These are phyloP conservation scores for Cyphomyrus discorhynchus DNA, from an alignment of 2,113 vertebrate genomes.

Conservation along the genomic window DNA sequence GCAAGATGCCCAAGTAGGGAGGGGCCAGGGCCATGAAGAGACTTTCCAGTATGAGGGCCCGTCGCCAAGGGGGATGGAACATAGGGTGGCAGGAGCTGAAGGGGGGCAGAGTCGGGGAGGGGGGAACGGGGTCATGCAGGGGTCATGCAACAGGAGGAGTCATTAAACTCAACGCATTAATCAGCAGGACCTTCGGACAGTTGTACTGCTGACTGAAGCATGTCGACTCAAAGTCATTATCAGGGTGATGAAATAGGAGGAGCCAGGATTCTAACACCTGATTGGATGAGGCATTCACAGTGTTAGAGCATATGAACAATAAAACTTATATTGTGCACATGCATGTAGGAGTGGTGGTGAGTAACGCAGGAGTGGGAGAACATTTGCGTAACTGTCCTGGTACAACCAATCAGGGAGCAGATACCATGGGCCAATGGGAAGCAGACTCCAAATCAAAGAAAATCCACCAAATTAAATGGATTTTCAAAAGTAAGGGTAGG, in stretches of 20 bases:
- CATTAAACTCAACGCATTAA: not conserved
- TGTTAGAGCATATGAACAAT: not conserved
- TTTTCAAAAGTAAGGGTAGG: constrained; percentile 35
- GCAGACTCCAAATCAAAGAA: constrained; percentile 40
- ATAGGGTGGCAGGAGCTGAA: not conserved
- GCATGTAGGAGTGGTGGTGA: not conserved
- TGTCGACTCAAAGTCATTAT: no score
- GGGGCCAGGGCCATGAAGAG: not conserved
- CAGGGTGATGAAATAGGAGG: not conserved
- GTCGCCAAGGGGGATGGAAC: not conserved
- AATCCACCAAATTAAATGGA: constrained; percentile 43
- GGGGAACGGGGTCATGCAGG: not conserved
- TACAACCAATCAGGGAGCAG: constrained; percentile 47
- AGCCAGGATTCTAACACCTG: not conserved
- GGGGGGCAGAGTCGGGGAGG: not conserved
- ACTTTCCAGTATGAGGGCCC: not conserved
- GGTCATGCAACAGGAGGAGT: not conserved
- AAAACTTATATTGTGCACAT: not conserved
- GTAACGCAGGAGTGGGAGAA: not conserved
- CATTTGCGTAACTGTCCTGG: not conserved
- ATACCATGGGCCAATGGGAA: constrained; percentile 58
- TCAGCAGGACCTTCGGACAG: constrained; percentile 68
- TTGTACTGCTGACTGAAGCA: constrained; percentile 78
- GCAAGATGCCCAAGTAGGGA: constrained; percentile 20
- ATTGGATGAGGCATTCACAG: not conserved